Evolutionary conservation across 2,797 vertebrate species (phyloP).

Genomic region (Tinamus major): DNA sequence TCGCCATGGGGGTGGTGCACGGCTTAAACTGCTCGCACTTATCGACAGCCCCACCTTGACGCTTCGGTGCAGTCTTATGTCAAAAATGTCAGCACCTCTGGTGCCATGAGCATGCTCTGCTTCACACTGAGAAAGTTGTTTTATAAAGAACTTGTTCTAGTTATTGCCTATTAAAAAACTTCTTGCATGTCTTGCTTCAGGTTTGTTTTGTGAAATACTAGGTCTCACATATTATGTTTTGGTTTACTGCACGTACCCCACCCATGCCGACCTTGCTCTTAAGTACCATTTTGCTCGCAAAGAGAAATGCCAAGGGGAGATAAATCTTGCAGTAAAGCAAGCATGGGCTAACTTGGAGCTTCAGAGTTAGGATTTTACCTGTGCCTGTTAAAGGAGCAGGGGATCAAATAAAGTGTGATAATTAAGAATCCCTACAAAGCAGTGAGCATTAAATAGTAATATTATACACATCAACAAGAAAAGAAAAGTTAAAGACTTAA

Average conservation of each 20-base stretch:
- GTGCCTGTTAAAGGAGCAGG: neutral
- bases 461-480: neutral
- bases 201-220: fast-evolving
- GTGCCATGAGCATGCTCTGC: neutral
- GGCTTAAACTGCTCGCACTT: neutral
- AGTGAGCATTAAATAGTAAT: neutral
- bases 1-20: no score
- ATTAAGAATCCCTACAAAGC: neutral
- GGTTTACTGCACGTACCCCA: neutral
- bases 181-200: neutral
- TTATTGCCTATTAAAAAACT: neutral
- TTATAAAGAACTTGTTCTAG: neutral
- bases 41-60: neutral
- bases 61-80: neutral
- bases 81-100: neutral
- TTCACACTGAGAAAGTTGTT: neutral
- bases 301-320: neutral
- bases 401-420: neutral
- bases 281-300: neutral
- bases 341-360: neutral
- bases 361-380: neutral
- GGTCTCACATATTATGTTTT: neutral
- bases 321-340: no score
- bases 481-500: no score
- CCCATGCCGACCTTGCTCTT: neutral